Conservation (phyloP, 2,888 invertebrate species). For the Anticlea derivata region DNA sequence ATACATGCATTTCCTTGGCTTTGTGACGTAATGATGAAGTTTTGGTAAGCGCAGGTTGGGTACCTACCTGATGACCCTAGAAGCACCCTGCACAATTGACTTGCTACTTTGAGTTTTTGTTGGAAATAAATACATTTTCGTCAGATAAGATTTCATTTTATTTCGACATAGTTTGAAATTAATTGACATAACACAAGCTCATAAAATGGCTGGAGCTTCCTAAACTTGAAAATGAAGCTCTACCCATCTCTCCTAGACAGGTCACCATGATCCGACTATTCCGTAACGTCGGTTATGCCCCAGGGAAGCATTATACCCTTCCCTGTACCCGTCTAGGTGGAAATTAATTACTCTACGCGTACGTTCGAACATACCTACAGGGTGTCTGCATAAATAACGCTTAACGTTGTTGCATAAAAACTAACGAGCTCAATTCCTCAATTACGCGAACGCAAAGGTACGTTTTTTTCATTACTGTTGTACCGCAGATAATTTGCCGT, state of each 20-base stretch:
- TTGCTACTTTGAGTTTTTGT: no score
- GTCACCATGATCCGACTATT: constrained; percentile 21
- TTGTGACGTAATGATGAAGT: no score
- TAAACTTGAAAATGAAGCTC: not conserved
- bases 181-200: no score
- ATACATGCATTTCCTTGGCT: no score
- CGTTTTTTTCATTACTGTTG: not conserved
- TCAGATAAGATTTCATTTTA: no score
- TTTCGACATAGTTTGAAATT: no score
- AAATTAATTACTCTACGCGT: constrained; percentile 33
- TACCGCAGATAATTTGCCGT: not conserved
- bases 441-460: not conserved
- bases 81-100: no score
- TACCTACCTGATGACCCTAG: no score
- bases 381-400: constrained; percentile 8
- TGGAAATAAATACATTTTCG: no score
- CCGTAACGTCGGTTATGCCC: constrained; percentile 24
- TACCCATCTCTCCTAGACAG: constrained; percentile 21
- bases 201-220: no score
- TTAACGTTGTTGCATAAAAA: not conserved
- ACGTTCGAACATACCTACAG: constrained; percentile 12
- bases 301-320: constrained; percentile 27
- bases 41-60: no score
- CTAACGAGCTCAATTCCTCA: not conserved
- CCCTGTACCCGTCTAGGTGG: constrained; percentile 28